Base-by-base conservation (phyloP, 37 sponge, comb jelly and placozoan species). In the Ianthella basta region DNA sequence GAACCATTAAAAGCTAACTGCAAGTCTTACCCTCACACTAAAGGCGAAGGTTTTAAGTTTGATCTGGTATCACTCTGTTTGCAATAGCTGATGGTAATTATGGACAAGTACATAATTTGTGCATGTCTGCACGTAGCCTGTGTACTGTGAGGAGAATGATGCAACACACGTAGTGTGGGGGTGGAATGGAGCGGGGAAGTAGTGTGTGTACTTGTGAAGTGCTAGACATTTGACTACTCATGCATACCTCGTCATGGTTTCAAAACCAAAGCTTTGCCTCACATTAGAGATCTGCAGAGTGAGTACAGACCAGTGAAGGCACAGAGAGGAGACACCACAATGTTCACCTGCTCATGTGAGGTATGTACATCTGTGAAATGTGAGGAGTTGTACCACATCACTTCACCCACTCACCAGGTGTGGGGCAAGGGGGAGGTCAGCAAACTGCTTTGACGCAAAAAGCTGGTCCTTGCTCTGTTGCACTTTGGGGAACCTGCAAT, bases 191-290 rank as follows among this genome's bases (percentile, higher is more conserved):
- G n/a, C n/a, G n/a, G n/a, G n/a, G n/a, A n/a, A n/a, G n/a, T n/a
- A n/a, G n/a, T n/a, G n/a, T n/a, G n/a, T n/a, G n/a, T n/a, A n/a
- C n/a, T n/a, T n/a, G n/a, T n/a, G n/a, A n/a, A n/a, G n/a, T n/a
- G n/a, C n/a, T n/a, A n/a, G n/a, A n/a, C n/a, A n/a, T n/a, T n/a
- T n/a, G n/a, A n/a, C n/a, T n/a, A n/a, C n/a, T n/a, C n/a, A 74
- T 41, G 50, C 5, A 30, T 59, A 81, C 82, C 82, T 64, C 18
- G 82, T 81, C 82, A 81, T 81, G 4, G 39, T 81, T n/a, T 21
- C 19, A 40, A 64, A 81, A 59, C 65, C 65, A 63, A 81, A 81
- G 61, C 57, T 60, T 20, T 81, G 82, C 41, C 57, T n/a, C 27
- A 81, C 8, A 50, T 57, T 60, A 15, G 82, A 81, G 2, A 81